Percentiles rank a stretch among this genome's conserved stretches.
These are phyloP conservation scores for Anableps anableps DNA, from an alignment of 2,797 vertebrate genomes.

Conservation along the genomic window DNA sequence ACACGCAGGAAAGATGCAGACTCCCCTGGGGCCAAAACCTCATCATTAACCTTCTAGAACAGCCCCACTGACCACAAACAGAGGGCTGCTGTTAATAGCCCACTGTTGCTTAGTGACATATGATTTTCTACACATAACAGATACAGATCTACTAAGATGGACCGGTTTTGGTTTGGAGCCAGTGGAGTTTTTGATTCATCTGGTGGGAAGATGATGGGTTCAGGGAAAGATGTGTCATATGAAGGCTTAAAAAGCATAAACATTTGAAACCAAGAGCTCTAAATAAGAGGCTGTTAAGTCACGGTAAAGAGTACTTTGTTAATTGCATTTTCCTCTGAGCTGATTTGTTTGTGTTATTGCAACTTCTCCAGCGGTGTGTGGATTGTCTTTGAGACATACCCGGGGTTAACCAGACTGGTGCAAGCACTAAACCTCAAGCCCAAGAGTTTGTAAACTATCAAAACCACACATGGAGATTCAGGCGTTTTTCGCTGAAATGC, in stretches of 20 bases:
- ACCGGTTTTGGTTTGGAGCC: slow-evolving; percentile 11
- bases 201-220: slow-evolving; percentile 21
- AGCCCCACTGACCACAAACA: slow-evolving; percentile 55
- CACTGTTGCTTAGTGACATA: slow-evolving; percentile 70
- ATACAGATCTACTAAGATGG: slow-evolving; percentile 44
- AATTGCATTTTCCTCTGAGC: slow-evolving; percentile 11
- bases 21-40: slow-evolving; percentile 61
- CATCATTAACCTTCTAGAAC: slow-evolving; percentile 71
- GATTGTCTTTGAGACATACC: slow-evolving; percentile 55
- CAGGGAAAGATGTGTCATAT: slow-evolving; percentile 4
- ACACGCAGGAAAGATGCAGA: slow-evolving; percentile 60
- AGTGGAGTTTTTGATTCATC: slow-evolving; percentile 8
- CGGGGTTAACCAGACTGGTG: slow-evolving; percentile 74
- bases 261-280: slow-evolving; percentile 9
- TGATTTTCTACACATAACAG: slow-evolving; percentile 59
- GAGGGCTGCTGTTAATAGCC: slow-evolving; percentile 42
- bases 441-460: slow-evolving; percentile 80
- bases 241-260: slow-evolving; percentile 36
- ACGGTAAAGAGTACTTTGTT: slow-evolving; percentile 8
- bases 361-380: slow-evolving; percentile 33
- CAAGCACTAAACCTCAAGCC: slow-evolving; percentile 76
- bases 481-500: slow-evolving; percentile 50
- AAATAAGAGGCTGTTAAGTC: slow-evolving; percentile 8
- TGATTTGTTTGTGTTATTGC: slow-evolving; percentile 35
- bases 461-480: slow-evolving; percentile 66